Percentiles rank a stretch among this genome's conserved stretches.
phyloP scores from a whole-genome alignment of 2,113 vertebrate genomes.

The Oophaga pumilio region DNA sequence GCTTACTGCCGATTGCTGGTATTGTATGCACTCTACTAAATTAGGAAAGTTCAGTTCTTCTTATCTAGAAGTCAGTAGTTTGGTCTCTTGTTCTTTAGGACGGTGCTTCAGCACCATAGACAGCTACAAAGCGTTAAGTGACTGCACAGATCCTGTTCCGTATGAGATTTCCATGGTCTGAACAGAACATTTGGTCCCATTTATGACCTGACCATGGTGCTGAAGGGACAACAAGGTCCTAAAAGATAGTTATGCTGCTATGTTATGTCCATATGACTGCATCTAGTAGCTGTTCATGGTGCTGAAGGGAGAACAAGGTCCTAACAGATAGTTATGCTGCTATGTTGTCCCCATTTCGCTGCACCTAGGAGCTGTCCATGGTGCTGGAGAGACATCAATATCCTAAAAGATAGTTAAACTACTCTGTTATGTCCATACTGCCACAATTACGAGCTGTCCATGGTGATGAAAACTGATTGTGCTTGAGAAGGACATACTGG shows the following conservation, averaged over 20 bases:
- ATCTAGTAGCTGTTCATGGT: not conserved
- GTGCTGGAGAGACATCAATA: not conserved
- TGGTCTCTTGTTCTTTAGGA: no score
- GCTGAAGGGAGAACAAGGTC: not conserved
- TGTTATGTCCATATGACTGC: not conserved
- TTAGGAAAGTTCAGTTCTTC: not conserved
- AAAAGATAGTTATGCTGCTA: not conserved
- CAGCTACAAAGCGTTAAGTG: not conserved
- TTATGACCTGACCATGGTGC: no score
- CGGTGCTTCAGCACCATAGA: constrained; percentile 4
- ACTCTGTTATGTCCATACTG: not conserved
- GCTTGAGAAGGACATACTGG: not conserved
- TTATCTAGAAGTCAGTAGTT: not conserved
- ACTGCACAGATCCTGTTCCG: no score
- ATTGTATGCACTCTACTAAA: not conserved
- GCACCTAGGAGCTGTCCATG: no score
- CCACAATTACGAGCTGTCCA: not conserved
- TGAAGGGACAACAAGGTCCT: no score
- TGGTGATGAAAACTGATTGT: not conserved
- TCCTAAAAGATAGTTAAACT: not conserved
- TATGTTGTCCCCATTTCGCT: not conserved
- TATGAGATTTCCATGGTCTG: no score
- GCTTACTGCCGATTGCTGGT: not conserved
- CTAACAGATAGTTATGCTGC: not conserved
- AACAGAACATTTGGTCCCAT: no score